Conservation (phyloP, 2,113 vertebrate species). For the Cettia cetti region DNA sequence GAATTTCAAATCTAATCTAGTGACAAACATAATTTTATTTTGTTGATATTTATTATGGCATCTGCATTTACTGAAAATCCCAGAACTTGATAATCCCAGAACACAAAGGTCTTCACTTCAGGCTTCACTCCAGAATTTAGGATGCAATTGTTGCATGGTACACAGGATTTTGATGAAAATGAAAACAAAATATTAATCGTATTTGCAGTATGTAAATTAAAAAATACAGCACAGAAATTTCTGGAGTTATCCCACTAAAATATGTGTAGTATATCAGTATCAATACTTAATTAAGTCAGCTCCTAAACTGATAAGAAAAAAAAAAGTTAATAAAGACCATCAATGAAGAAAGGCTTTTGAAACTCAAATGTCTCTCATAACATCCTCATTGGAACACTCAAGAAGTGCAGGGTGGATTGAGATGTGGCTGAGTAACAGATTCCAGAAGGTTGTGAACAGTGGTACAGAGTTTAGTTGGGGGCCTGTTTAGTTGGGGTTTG, state of each 20-base stretch:
- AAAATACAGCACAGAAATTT: not conserved
- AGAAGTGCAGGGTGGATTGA: not conserved
- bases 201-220: not conserved
- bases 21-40: not conserved
- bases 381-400: not conserved
- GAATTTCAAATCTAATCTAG: not conserved
- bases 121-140: not conserved
- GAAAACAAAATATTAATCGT: not conserved
- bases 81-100: not conserved
- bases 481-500: not conserved
- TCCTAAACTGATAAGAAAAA: not conserved
- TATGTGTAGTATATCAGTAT: not conserved
- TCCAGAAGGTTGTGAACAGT: not conserved
- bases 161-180: not conserved
- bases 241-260: not conserved
- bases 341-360: not conserved
- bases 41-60: not conserved
- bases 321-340: not conserved
- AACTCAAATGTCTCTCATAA: not conserved
- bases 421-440: not conserved
- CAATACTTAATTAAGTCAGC: not conserved
- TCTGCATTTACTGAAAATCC: not conserved
- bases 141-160: not conserved
- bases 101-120: not conserved
- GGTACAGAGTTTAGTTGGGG: not conserved